phyloP scores from a whole-genome alignment of 2,888 invertebrate species.

The Argyresthia goedartella region DNA sequence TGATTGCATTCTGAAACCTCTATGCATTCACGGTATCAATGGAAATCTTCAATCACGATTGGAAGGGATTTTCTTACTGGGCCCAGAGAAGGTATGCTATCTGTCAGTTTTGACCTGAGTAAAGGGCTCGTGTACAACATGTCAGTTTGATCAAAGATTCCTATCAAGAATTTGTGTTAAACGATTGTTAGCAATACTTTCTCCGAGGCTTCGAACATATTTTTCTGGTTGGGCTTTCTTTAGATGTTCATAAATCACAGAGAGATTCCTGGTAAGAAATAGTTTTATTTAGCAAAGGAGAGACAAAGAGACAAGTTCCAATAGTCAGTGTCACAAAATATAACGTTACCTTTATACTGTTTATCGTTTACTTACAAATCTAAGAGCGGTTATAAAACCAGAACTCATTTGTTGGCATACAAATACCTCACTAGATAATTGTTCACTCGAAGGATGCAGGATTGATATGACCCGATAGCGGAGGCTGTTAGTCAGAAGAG shows the following conservation, averaged over 20 bases:
- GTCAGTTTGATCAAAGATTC: slow-evolving; percentile 3
- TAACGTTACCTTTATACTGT: no score
- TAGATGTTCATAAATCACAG: no score
- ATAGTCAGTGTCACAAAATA: no score
- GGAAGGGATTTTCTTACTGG: background rate
- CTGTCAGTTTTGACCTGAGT: background rate
- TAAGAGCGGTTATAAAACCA: slow-evolving; percentile 9
- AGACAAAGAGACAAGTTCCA: no score
- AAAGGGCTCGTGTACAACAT: slow-evolving; percentile 1
- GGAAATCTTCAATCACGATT: background rate
- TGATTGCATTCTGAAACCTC: background rate
- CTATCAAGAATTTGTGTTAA: slow-evolving; percentile 1
- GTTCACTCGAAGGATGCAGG: slow-evolving; percentile 40
- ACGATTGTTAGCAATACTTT: slow-evolving; percentile 1
- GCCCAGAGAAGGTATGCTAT: background rate
- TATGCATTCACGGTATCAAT: background rate
- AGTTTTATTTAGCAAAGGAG: no score
- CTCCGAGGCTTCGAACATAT: background rate
- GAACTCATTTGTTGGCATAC: slow-evolving; percentile 25
- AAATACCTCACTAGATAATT: slow-evolving; percentile 46
- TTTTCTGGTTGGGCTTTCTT: no score
- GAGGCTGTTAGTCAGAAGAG: slow-evolving; percentile 48
- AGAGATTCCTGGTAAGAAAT: no score
- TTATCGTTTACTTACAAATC: background rate
- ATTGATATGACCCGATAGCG: slow-evolving; percentile 44